phyloP scores from a whole-genome alignment of 2,113 vertebrate species.

The Murina feae region DNA sequence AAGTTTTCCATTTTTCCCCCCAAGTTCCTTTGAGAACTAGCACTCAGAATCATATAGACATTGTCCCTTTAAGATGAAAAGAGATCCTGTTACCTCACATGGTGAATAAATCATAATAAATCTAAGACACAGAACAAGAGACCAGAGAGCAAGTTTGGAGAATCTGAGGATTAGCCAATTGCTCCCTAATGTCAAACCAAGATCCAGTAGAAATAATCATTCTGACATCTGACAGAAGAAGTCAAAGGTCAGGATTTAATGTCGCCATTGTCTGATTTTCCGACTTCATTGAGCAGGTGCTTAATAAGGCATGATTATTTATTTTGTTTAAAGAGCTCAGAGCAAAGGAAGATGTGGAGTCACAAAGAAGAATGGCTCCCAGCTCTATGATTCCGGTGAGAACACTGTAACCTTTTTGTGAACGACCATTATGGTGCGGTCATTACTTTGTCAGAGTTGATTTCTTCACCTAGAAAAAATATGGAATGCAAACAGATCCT shows the following conservation, averaged over 20 bases:
- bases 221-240: constrained; percentile 76
- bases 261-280: constrained; percentile 59
- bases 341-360: constrained; percentile 43
- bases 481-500: constrained; percentile 54
- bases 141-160: constrained; percentile 66
- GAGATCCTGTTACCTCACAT: constrained; percentile 47
- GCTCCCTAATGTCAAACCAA: constrained; percentile 77
- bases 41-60: not conserved
- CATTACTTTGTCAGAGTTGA: constrained; percentile 70
- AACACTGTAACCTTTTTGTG: constrained; percentile 70
- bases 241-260: constrained; percentile 76
- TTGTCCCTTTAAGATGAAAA: constrained; percentile 57
- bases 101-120: constrained; percentile 70
- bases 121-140: constrained; percentile 57
- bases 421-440: constrained; percentile 63
- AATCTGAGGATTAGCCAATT: constrained; percentile 75
- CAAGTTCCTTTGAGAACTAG: not conserved
- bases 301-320: constrained; percentile 77
- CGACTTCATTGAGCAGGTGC: constrained; percentile 77
- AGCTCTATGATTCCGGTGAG: constrained; percentile 58
- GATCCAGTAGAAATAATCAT: constrained; percentile 79
- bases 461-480: constrained; percentile 63
- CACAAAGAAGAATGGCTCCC: constrained; percentile 38
- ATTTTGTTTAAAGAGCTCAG: constrained; percentile 70
- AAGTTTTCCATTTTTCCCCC: not conserved